Evolutionary conservation across 2,888 invertebrate genomes (phyloP).

Genomic region (Ephialtes manifestator): DNA sequence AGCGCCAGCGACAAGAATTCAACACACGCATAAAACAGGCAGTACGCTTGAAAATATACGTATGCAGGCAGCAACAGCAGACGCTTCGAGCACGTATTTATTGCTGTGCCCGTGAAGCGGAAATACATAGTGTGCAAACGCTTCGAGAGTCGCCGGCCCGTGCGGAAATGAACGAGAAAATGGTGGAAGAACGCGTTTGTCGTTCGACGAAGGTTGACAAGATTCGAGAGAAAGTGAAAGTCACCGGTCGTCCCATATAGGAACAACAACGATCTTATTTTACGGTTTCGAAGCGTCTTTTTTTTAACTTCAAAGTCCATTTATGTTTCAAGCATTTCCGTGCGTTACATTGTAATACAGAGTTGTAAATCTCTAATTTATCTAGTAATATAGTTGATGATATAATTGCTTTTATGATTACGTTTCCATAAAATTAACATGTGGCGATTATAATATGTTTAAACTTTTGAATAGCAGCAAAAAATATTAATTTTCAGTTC

Average conservation of each 20-base stretch:
- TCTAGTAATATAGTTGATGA: no score
- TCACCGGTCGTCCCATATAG: not conserved
- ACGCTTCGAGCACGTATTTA: slow-evolving; percentile 42
- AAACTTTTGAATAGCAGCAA: no score
- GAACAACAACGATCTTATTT: not conserved
- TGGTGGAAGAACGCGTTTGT: slow-evolving; percentile 5
- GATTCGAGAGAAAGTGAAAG: slow-evolving; percentile 18
- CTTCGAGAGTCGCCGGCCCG: slow-evolving; percentile 10
- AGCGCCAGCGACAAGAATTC: slow-evolving; percentile 46
- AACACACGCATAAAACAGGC: slow-evolving; percentile 44
- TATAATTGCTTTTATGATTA: no score
- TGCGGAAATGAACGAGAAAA: slow-evolving; percentile 28
- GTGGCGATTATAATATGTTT: no score
- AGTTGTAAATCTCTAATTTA: no score
- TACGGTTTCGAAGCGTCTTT: not conserved
- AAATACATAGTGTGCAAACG: slow-evolving; percentile 33
- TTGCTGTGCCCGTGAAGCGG: slow-evolving; percentile 41
- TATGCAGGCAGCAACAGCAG: slow-evolving; percentile 3
- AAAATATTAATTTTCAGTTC: no score
- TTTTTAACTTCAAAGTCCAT: not conserved
- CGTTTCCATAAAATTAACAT: no score
- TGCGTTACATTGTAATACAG: not conserved
- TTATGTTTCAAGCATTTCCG: not conserved
- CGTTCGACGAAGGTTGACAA: not conserved
- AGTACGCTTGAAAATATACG: slow-evolving; percentile 11